Conservation (phyloP, 2,113 vertebrate species). For the Nycticorax nycticorax region DNA sequence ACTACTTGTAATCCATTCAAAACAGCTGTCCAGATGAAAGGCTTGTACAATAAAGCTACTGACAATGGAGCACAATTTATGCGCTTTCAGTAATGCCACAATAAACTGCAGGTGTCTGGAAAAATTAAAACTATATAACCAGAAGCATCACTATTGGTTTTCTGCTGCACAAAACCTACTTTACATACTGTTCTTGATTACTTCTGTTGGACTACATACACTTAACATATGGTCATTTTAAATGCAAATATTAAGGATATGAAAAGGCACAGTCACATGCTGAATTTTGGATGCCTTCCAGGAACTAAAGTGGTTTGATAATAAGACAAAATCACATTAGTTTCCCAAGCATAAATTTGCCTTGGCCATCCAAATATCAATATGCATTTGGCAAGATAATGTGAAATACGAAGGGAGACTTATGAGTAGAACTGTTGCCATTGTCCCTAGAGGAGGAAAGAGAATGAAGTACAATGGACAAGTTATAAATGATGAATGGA, state of each 20-base stretch:
- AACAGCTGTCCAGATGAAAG: constrained; percentile 20
- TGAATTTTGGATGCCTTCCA: constrained; percentile 8
- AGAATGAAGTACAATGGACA: background rate
- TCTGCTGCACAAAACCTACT: background rate
- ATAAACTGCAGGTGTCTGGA: background rate
- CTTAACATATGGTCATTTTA: constrained; percentile 43
- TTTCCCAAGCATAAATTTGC: background rate
- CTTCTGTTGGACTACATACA: background rate
- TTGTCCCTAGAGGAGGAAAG: background rate
- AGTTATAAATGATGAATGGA: background rate
- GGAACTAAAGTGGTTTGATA: background rate
- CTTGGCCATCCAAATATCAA: constrained; percentile 15
- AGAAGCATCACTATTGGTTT: background rate
- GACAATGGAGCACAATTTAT: background rate
- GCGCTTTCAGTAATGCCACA: background rate
- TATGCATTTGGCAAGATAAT: constrained; percentile 27
- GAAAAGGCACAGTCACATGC: background rate
- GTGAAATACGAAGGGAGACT: background rate
- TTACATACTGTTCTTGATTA: constrained; percentile 12
- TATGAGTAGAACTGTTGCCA: background rate
- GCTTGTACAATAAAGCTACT: background rate
- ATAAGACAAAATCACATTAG: constrained; percentile 10
- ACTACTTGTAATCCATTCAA: background rate
- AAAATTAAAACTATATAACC: background rate
- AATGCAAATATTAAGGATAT: constrained; percentile 44